Conservation (phyloP, 2,797 vertebrate genomes). For the Vireo griseus region DNA sequence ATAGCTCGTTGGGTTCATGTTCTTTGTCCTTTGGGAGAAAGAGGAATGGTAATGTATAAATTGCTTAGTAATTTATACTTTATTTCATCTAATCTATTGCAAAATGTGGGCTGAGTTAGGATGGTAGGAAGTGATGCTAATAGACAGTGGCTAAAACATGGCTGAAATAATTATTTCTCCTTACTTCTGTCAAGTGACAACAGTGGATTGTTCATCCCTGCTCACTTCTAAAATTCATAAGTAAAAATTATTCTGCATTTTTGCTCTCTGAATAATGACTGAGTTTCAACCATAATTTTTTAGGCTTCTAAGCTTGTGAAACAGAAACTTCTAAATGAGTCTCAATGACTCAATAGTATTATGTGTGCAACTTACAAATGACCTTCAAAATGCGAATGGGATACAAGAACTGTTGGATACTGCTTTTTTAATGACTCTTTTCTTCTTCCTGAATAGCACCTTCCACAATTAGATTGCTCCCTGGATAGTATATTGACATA, state of each 20-base stretch:
- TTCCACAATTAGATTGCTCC: not conserved
- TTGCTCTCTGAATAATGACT: not conserved
- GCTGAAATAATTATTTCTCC: not conserved
- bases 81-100: not conserved
- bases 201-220: not conserved
- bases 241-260: not conserved
- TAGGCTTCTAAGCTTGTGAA: not conserved
- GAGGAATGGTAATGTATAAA: not conserved
- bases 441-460: not conserved
- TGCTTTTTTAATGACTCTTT: not conserved
- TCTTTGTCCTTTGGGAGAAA: not conserved
- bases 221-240: not conserved
- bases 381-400: not conserved
- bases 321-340: not conserved
- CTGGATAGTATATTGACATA: not conserved
- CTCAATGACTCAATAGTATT: not conserved
- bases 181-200: not conserved
- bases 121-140: not conserved
- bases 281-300: not conserved
- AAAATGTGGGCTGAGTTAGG: not conserved
- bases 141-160: not conserved
- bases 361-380: not conserved
- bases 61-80: not conserved
- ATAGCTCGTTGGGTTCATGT: accelerated
- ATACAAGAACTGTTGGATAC: not conserved